These are phyloP conservation scores for Spodoptera littoralis DNA, from an alignment of 2,888 invertebrate species.

Conservation along the genomic window DNA sequence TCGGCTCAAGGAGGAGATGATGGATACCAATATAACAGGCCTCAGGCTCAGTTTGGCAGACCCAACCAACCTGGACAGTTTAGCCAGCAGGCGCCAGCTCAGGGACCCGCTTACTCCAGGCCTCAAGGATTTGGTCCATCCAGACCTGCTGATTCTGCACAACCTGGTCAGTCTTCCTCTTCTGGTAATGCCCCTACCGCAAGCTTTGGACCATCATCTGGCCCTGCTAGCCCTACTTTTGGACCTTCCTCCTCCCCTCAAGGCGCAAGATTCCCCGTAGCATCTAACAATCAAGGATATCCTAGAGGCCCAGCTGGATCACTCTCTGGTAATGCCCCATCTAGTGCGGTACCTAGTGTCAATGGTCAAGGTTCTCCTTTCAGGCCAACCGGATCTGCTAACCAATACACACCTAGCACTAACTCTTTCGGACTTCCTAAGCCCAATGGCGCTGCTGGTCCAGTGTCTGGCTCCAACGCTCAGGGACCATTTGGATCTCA, in stretches of 20 bases:
- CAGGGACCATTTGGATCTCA: conserved; percentile 28
- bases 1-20: conserved; percentile 45
- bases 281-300: conserved; percentile 44
- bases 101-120: conserved; percentile 20
- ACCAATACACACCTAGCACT: conserved; percentile 29
- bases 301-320: conserved; percentile 27
- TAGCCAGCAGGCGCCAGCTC: conserved; percentile 27
- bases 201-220: conserved; percentile 11
- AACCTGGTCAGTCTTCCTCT: neutral
- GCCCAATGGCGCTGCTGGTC: conserved; percentile 10
- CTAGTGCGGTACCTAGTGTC: conserved; percentile 13
- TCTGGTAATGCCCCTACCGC: conserved; percentile 18
- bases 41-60: conserved; percentile 49
- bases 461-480: conserved; percentile 16
- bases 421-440: conserved; percentile 21
- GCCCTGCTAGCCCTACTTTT: conserved; percentile 30
- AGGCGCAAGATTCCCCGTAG: conserved; percentile 40
- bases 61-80: conserved; percentile 20
- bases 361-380: conserved; percentile 31
- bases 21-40: conserved; percentile 64
- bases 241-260: conserved; percentile 41
- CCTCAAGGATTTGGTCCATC: conserved; percentile 34
- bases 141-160: conserved; percentile 13
- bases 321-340: conserved; percentile 23
- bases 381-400: conserved; percentile 32